phyloP scores from a whole-genome alignment of 2,113 vertebrate genomes.

The Dicentrarchus labrax region DNA sequence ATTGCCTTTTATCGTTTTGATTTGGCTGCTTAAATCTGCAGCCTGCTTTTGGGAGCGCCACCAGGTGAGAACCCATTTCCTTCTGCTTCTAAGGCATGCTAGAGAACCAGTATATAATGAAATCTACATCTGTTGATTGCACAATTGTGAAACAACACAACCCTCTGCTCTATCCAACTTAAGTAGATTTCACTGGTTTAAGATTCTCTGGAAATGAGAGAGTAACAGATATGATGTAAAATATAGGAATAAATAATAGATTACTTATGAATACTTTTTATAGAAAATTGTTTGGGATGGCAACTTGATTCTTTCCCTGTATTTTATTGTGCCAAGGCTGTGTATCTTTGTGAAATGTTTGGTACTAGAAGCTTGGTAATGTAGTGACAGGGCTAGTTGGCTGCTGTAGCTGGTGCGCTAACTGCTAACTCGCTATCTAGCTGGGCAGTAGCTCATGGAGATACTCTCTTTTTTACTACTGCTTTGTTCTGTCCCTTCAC shows the following conservation, averaged over 20 bases:
- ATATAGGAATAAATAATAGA: neutral
- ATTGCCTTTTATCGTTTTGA: constrained; percentile 35
- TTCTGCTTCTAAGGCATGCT: neutral
- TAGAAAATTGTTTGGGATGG: neutral
- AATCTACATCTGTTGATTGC: neutral
- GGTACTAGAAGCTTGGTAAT: no score
- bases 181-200: neutral
- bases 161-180: neutral
- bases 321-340: neutral
- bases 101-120: neutral
- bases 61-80: neutral
- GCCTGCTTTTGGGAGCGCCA: neutral
- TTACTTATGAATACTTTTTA: no score
- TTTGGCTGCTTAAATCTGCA: constrained; percentile 22
- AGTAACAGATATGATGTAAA: neutral
- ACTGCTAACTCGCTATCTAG: neutral
- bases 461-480: no score
- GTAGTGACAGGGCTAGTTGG: no score
- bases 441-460: no score
- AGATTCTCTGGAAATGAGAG: neutral
- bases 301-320: neutral
- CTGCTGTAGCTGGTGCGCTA: neutral
- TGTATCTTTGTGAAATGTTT: neutral
- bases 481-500: no score
- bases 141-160: neutral